These are phyloP conservation scores for Euphonia xanthogaster DNA, from an alignment of 2,797 vertebrate species.

Conservation along the genomic window DNA sequence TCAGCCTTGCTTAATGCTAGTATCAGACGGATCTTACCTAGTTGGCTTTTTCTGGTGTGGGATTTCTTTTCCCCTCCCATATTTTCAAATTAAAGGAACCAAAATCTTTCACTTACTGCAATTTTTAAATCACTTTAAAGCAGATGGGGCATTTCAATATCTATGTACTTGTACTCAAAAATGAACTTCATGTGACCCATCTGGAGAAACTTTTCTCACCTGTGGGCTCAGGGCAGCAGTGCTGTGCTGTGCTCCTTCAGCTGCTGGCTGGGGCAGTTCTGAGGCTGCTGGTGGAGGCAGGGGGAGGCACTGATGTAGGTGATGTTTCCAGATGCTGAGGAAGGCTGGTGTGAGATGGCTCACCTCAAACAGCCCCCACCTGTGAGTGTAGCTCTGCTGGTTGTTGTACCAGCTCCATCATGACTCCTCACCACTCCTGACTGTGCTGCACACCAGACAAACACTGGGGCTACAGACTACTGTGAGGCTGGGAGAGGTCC, in stretches of 20 bases:
- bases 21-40: background rate
- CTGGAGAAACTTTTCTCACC: background rate
- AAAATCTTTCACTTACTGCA: background rate
- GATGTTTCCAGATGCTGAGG: background rate
- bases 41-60: background rate
- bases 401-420: background rate
- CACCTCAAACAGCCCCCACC: fast-evolving
- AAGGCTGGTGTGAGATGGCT: background rate
- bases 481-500: background rate
- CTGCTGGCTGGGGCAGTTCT: fast-evolving
- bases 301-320: fast-evolving
- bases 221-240: fast-evolving
- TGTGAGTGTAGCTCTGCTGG: background rate
- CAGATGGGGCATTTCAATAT: background rate
- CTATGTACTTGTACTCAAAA: background rate
- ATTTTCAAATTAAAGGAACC: background rate
- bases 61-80: fast-evolving
- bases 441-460: fast-evolving
- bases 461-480: background rate
- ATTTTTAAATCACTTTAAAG: background rate
- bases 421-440: fast-evolving
- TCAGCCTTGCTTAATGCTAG: background rate
- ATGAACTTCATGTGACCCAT: background rate
- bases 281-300: background rate
- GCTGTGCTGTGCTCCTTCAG: background rate